Evolutionary conservation across 2,113 vertebrate genomes (phyloP).

Genomic region (Stigmatopora argus): DNA sequence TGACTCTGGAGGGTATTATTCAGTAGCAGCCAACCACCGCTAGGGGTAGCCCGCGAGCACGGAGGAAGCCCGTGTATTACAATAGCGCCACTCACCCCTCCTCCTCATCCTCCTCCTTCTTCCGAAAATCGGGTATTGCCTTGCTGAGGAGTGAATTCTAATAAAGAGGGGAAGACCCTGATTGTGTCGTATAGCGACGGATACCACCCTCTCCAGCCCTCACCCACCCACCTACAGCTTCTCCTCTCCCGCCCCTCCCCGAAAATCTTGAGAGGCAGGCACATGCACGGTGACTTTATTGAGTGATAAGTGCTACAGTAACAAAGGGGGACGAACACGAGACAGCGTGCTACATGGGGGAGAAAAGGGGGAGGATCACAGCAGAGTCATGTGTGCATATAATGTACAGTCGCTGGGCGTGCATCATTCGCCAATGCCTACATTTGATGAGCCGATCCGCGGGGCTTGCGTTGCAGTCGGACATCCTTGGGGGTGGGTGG

Average conservation of each 20-base stretch:
- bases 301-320: conserved; percentile 8
- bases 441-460: conserved; percentile 73
- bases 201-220: conserved; percentile 1
- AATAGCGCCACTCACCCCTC: conserved; percentile 34
- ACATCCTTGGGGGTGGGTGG: conserved; percentile 68
- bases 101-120: too few relatives aligned
- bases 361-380: conserved; percentile 2
- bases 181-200: conserved; percentile 47
- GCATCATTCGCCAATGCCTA: conserved; percentile 61
- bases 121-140: conserved; percentile 56
- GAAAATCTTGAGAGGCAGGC: conserved; percentile 28
- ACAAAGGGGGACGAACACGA: conserved; percentile 7
- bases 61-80: conserved; percentile 49
- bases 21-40: conserved; percentile 62
- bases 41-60: conserved; percentile 60
- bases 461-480: conserved; percentile 69
- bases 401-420: conserved; percentile 37
- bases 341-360: not conserved
- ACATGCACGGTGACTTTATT: conserved; percentile 44
- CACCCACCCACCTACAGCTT: not conserved
- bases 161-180: conserved; percentile 63
- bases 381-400: conserved; percentile 28
- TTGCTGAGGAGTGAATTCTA: conserved; percentile 59
- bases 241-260: conserved; percentile 21
- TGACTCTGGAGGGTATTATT: conserved; percentile 56